Conservation (phyloP, 2,113 vertebrate species). For the Phrynosoma platyrhinos region DNA sequence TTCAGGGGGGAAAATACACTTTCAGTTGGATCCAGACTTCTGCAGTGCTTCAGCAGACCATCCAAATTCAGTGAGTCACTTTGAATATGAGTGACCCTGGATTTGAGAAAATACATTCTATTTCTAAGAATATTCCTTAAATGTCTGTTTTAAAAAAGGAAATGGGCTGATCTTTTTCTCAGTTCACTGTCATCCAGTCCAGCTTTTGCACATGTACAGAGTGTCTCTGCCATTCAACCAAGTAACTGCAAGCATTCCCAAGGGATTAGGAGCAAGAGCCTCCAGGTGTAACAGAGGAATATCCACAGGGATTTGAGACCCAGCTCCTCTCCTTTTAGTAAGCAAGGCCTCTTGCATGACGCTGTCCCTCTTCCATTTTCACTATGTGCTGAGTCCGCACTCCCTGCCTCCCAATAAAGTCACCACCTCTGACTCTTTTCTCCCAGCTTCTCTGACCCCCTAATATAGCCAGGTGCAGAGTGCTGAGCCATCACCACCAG, state of each 20-base stretch:
- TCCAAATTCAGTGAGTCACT: neutral
- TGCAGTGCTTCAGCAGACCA: neutral
- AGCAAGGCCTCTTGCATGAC: neutral
- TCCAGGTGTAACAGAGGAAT: neutral
- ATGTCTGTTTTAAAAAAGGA: neutral
- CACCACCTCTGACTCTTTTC: neutral
- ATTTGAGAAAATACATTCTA: too few relatives aligned
- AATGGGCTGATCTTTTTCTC: neutral
- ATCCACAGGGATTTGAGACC: neutral
- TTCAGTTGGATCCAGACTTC: too few relatives aligned
- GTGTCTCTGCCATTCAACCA: neutral
- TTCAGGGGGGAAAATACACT: too few relatives aligned
- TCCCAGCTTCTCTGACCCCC: constrained; percentile 3
- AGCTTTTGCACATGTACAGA: neutral
- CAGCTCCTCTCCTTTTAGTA: constrained; percentile 9
- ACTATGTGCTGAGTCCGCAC: constrained; percentile 9
- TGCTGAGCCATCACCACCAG: constrained; percentile 8
- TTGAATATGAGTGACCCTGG: too few relatives aligned
- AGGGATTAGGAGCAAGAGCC: neutral
- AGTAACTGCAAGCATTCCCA: neutral
- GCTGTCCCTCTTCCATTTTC: neutral
- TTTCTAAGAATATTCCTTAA: neutral
- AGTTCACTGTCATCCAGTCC: neutral
- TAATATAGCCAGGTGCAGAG: constrained; percentile 26
- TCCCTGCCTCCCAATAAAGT: constrained; percentile 11